These are phyloP conservation scores for Lanistes nyassanus DNA, from an alignment of 1,140 invertebrate genomes.

Conservation along the genomic window DNA sequence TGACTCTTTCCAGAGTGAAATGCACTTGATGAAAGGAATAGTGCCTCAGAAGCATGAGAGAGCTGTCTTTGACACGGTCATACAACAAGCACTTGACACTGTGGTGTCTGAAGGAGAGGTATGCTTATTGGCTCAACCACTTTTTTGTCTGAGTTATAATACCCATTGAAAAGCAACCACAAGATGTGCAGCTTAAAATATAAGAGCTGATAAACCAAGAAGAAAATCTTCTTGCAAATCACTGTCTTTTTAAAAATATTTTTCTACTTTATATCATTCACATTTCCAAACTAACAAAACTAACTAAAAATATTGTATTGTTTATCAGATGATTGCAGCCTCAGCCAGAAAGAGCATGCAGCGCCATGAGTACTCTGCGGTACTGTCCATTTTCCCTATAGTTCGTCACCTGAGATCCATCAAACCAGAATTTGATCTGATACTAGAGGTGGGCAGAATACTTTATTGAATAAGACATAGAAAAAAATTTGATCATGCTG, in stretches of 20 bases:
- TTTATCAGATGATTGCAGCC: slow-evolving; percentile 77
- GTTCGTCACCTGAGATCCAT: slow-evolving; percentile 82
- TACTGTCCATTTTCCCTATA: slow-evolving; percentile 86
- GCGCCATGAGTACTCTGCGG: slow-evolving; percentile 84
- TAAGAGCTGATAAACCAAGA: too few relatives aligned
- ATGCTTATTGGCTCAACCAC: slow-evolving; percentile 36
- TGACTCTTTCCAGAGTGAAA: slow-evolving; percentile 78
- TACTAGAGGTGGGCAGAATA: slow-evolving; percentile 59
- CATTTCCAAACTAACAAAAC: too few relatives aligned
- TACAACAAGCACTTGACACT: slow-evolving; percentile 84
- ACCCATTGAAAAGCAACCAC: too few relatives aligned
- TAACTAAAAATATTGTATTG: slow-evolving; percentile 29
- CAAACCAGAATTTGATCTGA: slow-evolving; percentile 83
- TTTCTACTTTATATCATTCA: too few relatives aligned
- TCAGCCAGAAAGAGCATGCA: slow-evolving; percentile 82
- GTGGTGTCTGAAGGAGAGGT: slow-evolving; percentile 88
- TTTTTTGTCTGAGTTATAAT: too few relatives aligned
- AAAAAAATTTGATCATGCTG: slow-evolving; percentile 3
- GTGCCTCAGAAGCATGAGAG: slow-evolving; percentile 83
- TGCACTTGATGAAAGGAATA: slow-evolving; percentile 83
- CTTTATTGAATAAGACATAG: not conserved
- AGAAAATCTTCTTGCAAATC: too few relatives aligned
- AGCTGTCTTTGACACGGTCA: slow-evolving; percentile 83
- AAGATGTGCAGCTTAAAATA: too few relatives aligned
- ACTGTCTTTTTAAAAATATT: too few relatives aligned